These are phyloP conservation scores for Tillus elongatus DNA, from an alignment of 2,888 invertebrate genomes.

Conservation along the genomic window DNA sequence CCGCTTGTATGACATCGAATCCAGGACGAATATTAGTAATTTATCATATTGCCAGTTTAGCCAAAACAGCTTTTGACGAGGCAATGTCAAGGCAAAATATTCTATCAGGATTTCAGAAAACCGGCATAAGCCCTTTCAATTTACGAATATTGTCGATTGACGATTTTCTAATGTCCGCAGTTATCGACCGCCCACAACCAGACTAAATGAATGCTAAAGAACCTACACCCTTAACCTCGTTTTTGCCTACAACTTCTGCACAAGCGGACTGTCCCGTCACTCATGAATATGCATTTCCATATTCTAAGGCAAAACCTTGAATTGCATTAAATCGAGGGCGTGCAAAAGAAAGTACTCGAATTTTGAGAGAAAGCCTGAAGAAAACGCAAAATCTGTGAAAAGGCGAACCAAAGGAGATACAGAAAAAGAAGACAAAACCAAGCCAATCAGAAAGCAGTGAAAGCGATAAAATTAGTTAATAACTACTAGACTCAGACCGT, in stretches of 20 bases:
- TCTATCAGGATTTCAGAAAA: conserved; percentile 15
- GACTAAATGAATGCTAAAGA: too few relatives aligned
- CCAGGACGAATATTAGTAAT: conserved; percentile 12
- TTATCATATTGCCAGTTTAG: conserved; percentile 12
- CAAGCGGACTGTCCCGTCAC: too few relatives aligned
- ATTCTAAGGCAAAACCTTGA: too few relatives aligned
- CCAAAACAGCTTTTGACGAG: conserved; percentile 10
- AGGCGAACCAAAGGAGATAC: background rate
- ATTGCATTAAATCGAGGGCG: too few relatives aligned
- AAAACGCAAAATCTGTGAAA: background rate
- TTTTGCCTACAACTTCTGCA: conserved; percentile 3
- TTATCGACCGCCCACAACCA: too few relatives aligned
- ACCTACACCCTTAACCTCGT: background rate
- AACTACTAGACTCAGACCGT: conserved; percentile 5
- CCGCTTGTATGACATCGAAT: conserved; percentile 12
- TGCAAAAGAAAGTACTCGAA: too few relatives aligned
- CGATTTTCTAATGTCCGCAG: too few relatives aligned
- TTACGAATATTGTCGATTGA: too few relatives aligned
- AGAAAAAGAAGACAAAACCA: conserved; percentile 8
- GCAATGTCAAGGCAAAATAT: conserved; percentile 14
- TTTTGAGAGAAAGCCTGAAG: too few relatives aligned
- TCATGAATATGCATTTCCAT: too few relatives aligned
- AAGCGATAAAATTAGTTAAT: conserved; percentile 5
- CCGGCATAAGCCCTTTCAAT: conserved; percentile 11
- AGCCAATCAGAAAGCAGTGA: conserved; percentile 4